Percentiles rank a stretch among this genome's conserved stretches.
Conservation (phyloP, 1,140 invertebrate genomes). For the Saccostrea cuccullata region DNA sequence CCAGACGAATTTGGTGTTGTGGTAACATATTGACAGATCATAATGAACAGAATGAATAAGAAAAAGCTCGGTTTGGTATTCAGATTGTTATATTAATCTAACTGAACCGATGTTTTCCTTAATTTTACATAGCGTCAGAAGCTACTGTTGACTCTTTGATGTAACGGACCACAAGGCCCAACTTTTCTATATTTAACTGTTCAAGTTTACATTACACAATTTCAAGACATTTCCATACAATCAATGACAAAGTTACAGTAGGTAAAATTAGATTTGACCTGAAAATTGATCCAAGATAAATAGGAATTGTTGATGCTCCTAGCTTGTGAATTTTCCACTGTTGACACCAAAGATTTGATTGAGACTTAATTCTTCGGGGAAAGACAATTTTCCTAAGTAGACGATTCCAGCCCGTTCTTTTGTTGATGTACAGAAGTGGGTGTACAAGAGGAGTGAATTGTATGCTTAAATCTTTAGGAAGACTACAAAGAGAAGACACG, state of each 20-base stretch:
- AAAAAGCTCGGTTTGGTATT: neutral
- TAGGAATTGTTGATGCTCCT: neutral
- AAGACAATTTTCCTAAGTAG: neutral
- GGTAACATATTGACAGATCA: neutral
- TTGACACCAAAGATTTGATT: slow-evolving; percentile 9
- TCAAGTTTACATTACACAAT: neutral
- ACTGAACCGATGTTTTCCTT: neutral
- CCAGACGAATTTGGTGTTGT: neutral
- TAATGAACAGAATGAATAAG: neutral
- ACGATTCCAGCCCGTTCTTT: neutral
- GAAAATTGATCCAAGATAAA: neutral
- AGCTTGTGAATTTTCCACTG: neutral
- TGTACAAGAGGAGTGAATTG: neutral
- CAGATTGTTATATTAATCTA: neutral
- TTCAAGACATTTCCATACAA: neutral
- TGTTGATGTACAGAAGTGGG: neutral
- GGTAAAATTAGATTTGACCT: neutral
- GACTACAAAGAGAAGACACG: neutral
- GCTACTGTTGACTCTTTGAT: neutral
- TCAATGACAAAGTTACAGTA: neutral
- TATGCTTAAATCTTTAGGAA: slow-evolving; percentile 22
- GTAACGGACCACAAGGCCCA: neutral
- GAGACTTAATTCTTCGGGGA: slow-evolving; percentile 9
- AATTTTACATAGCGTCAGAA: neutral
- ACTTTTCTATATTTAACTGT: neutral